Evolutionary conservation across 2,113 vertebrate genomes (phyloP), one percentile per base, ranked within the genome.

Genomic region (Stomatorhinus ivindoensis): DNA sequence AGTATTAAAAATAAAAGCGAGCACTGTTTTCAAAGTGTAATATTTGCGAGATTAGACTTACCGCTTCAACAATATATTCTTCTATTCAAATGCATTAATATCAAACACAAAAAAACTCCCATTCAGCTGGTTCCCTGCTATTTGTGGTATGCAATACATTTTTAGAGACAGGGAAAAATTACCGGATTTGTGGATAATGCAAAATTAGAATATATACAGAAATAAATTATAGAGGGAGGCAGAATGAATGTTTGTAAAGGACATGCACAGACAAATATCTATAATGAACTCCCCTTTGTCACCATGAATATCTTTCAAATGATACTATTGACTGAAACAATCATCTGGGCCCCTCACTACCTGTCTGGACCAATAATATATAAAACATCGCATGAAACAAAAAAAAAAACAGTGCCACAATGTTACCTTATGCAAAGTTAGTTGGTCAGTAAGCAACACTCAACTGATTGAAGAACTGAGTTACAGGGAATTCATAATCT

Each of bases 141-240:
- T 39, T 24, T 35, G 19, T 83, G 44, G 19, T 82, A 83, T 24
- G 80, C 21, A 21, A n/a, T 42, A 47, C 1, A 83, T 47, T 24
- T 83, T 47, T 42, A 9, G 46, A 83, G 21, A 42, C 39, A 46
- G 47, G 42, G 9, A 84, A 51, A 89, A 39, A 44, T 65, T 21
- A 89, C 21, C 2, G 69, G 24, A 82, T 50, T 89, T 19, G 69
- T 47, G n/a, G 39, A 50, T 44, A 61, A 46, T 31, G 48, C 6
- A 58, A 42, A 87, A 76, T 27, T 8, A 44, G 3, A 42, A 86
- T 61, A 46, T 10, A 15, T 53, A 51, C 3, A 50, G 3, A 87
- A 53, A 86, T 17, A 47, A 31, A 92, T 55, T 55, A 55, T 55
- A 94, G 95, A 15, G 91, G 93, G 55, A 73, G 55, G n/a, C 58